These are phyloP conservation scores for Edolisoma coerulescens DNA, from an alignment of 2,113 vertebrate species.

Conservation along the genomic window DNA sequence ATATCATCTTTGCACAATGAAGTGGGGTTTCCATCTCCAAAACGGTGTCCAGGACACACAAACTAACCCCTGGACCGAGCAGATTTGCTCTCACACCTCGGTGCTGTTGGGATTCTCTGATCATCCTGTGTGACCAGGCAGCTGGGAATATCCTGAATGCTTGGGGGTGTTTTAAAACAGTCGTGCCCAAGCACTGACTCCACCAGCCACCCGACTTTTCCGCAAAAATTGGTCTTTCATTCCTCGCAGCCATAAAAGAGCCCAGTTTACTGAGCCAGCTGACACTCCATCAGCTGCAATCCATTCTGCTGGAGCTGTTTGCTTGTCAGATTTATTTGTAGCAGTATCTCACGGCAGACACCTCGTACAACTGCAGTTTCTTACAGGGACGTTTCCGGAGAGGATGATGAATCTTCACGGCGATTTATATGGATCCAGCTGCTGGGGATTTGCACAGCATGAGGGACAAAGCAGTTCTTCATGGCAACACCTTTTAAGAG, in stretches of 20 bases:
- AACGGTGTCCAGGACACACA: background rate
- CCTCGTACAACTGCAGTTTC: background rate
- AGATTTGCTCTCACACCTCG: background rate
- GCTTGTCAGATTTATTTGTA: conserved; percentile 31
- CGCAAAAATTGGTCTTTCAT: background rate
- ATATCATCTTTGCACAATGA: background rate
- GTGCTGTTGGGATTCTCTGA: background rate
- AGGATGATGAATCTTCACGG: background rate
- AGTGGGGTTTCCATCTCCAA: background rate
- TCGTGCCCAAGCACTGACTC: background rate
- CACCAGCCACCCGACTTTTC: background rate
- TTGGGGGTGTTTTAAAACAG: background rate
- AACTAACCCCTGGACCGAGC: no score
- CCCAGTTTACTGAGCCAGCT: background rate
- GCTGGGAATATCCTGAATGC: background rate
- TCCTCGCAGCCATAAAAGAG: background rate
- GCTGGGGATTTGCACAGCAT: background rate
- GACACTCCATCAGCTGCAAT: background rate
- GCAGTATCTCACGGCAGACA: conserved; percentile 15
- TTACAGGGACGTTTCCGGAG: background rate
- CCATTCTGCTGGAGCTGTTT: background rate
- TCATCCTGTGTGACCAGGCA: background rate
- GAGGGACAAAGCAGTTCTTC: background rate
- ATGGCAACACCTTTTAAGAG: background rate
- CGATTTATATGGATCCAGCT: background rate